These are phyloP conservation scores for Drosophila barbarae DNA, from an alignment of 2,888 invertebrate genomes.

Conservation along the genomic window DNA sequence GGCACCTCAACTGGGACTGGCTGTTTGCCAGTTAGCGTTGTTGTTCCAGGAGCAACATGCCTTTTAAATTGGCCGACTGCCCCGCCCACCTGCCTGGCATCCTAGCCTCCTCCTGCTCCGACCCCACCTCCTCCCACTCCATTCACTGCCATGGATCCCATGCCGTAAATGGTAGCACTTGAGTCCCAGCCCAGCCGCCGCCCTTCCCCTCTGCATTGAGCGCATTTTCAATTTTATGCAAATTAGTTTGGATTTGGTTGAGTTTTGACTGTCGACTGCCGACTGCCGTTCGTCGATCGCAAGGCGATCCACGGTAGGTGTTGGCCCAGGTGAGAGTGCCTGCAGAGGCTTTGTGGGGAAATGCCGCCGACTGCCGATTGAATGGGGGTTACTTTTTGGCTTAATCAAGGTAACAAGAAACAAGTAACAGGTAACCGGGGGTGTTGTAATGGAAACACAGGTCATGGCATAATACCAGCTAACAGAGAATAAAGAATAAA, in stretches of 20 bases:
- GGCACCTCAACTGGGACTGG: slow-evolving; percentile 30
- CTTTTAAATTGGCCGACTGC: slow-evolving; percentile 62
- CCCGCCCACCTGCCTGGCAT: slow-evolving; percentile 47
- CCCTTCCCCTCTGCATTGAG: slow-evolving; percentile 38
- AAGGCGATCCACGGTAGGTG: slow-evolving; percentile 10
- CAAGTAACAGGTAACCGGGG: not conserved
- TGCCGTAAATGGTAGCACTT: slow-evolving; percentile 45
- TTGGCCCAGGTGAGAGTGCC: slow-evolving; percentile 42
- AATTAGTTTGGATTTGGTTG: slow-evolving; percentile 73
- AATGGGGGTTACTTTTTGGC: not conserved
- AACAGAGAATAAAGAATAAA: too few species aligned
- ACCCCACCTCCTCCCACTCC: not conserved
- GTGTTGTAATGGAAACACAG: slow-evolving; percentile 1
- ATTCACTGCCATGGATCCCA: slow-evolving; percentile 8
- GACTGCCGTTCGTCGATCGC: slow-evolving; percentile 5
- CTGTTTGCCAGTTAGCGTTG: slow-evolving; percentile 22
- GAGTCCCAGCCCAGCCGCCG: slow-evolving; percentile 45
- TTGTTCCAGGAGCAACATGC: slow-evolving; percentile 57
- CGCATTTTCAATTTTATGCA: slow-evolving; percentile 78
- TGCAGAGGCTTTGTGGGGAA: slow-evolving; percentile 26
- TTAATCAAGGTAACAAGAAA: not conserved
- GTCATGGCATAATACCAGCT: not conserved
- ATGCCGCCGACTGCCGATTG: not conserved
- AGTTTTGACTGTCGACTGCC: slow-evolving; percentile 3
- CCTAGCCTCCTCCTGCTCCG: not conserved